Percentiles rank a stretch among this genome's conserved stretches.
Evolutionary conservation across 2,888 invertebrate genomes (phyloP).

Genomic region (Leucania comma): DNA sequence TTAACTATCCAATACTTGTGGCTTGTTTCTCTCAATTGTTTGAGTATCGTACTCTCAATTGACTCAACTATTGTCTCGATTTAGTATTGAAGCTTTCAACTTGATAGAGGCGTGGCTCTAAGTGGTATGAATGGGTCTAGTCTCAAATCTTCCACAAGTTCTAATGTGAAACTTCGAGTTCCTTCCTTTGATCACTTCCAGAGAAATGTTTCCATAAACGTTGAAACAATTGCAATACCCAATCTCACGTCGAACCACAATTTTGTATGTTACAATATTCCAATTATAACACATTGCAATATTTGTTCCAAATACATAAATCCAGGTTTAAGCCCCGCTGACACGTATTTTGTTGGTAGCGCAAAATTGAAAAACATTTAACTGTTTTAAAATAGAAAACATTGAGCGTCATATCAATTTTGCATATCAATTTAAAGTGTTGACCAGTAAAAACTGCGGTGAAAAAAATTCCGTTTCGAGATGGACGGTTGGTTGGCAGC

Average conservation of each 20-base stretch:
- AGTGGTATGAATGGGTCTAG: constrained; percentile 37
- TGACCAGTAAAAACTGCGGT: background rate
- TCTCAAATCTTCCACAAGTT: constrained; percentile 9
- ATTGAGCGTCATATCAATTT: constrained; percentile 38
- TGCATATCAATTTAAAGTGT: constrained; percentile 38
- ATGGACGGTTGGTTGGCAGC: background rate
- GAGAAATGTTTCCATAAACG: constrained; percentile 1
- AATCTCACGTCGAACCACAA: constrained; percentile 7
- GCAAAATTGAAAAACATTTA: constrained; percentile 28
- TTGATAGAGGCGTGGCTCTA: constrained; percentile 42
- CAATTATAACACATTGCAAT: constrained; percentile 37
- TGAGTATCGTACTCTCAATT: constrained; percentile 48
- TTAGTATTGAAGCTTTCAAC: constrained; percentile 51
- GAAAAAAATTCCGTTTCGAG: constrained; percentile 21
- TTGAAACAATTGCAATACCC: constrained; percentile 11
- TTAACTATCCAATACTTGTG: constrained; percentile 41
- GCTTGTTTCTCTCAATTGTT: constrained; percentile 48
- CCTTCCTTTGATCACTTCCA: background rate
- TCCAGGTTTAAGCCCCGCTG: constrained; percentile 20
- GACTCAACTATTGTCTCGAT: constrained; percentile 52
- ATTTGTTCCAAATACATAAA: constrained; percentile 38
- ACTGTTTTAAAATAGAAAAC: constrained; percentile 38
- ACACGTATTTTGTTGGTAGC: constrained; percentile 24
- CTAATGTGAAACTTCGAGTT: background rate
- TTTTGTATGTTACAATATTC: constrained; percentile 25